A percentile compares a stretch with the other conserved stretches of the same genome.
These are phyloP conservation scores for Seira sanloemensis DNA, from an alignment of 2,888 invertebrate genomes.

Conservation along the genomic window DNA sequence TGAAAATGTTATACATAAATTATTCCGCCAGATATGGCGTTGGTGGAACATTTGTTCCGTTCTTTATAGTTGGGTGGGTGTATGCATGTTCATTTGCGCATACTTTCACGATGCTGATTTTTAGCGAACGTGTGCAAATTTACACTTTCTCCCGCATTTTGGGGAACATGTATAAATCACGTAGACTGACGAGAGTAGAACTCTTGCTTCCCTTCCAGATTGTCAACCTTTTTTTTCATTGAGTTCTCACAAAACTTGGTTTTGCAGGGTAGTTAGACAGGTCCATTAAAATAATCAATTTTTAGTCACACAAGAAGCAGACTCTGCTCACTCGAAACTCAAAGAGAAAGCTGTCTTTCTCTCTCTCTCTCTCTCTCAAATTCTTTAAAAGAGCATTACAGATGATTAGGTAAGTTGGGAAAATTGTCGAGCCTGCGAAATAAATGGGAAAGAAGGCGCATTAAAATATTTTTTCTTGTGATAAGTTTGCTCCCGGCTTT, in stretches of 20 bases:
- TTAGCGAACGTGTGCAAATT: constrained; percentile 26
- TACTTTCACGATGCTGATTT: too few relatives aligned
- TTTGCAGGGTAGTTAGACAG: constrained; percentile 47
- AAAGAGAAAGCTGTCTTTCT: too few relatives aligned
- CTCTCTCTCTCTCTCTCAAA: too few relatives aligned
- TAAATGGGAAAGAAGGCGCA: not conserved
- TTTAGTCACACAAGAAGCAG: constrained; percentile 74
- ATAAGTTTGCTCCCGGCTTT: constrained; percentile 1
- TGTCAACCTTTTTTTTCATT: constrained; percentile 51
- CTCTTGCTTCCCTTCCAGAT: too few relatives aligned
- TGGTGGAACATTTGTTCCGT: too few relatives aligned
- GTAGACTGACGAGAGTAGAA: not conserved
- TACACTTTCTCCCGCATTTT: constrained; percentile 28
- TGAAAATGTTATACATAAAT: too few relatives aligned
- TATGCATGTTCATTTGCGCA: not conserved
- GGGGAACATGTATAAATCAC: constrained; percentile 51
- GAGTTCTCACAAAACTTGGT: constrained; percentile 20
- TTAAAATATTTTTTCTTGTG: not conserved
- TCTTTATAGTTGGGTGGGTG: too few relatives aligned
- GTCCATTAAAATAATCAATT: constrained; percentile 70
- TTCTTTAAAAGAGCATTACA: too few relatives aligned
- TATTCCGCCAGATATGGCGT: too few relatives aligned
- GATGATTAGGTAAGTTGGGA: not conserved
- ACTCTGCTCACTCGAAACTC: too few relatives aligned
- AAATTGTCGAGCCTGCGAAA: not conserved